Conservation (phyloP, 2,113 vertebrate species). For the Paradoxurus hermaphroditus region DNA sequence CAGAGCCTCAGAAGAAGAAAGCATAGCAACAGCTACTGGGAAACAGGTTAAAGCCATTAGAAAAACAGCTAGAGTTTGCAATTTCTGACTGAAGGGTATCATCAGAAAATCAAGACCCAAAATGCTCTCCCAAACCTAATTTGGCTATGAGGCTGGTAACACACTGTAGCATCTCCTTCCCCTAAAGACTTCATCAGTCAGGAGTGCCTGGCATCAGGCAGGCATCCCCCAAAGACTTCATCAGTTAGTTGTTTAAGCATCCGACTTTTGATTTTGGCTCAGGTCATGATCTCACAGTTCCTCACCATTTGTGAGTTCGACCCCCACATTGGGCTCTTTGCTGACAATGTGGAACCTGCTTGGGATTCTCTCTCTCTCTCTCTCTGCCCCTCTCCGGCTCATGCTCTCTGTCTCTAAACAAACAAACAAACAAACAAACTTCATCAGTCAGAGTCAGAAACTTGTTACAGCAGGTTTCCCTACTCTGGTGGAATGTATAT, state of each 20-base stretch:
- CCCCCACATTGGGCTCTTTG: too few relatives aligned
- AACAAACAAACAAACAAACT: too few relatives aligned
- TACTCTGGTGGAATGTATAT: not conserved
- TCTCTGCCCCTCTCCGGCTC: too few relatives aligned
- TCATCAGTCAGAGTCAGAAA: not conserved
- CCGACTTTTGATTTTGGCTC: too few relatives aligned
- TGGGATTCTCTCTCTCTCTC: too few relatives aligned
- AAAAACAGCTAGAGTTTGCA: not conserved
- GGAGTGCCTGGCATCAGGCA: too few relatives aligned
- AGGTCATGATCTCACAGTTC: too few relatives aligned
- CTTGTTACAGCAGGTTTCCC: not conserved
- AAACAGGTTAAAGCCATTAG: not conserved
- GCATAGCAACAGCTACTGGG: not conserved
- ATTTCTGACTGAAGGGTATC: not conserved
- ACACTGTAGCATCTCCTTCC: not conserved
- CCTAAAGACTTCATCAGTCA: not conserved
- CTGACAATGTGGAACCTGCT: too few relatives aligned
- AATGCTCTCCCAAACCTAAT: not conserved
- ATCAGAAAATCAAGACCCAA: not conserved
- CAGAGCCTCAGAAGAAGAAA: not conserved
- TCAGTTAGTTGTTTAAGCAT: too few relatives aligned
- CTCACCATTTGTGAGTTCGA: too few relatives aligned
- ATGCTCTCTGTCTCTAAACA: too few relatives aligned
- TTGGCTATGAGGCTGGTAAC: not conserved
- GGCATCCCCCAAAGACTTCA: not conserved